A percentile compares a stretch with the other conserved stretches of the same genome.
These are phyloP conservation scores for Adelges cooleyi DNA, from an alignment of 1,140 invertebrate genomes.

Conservation along the genomic window DNA sequence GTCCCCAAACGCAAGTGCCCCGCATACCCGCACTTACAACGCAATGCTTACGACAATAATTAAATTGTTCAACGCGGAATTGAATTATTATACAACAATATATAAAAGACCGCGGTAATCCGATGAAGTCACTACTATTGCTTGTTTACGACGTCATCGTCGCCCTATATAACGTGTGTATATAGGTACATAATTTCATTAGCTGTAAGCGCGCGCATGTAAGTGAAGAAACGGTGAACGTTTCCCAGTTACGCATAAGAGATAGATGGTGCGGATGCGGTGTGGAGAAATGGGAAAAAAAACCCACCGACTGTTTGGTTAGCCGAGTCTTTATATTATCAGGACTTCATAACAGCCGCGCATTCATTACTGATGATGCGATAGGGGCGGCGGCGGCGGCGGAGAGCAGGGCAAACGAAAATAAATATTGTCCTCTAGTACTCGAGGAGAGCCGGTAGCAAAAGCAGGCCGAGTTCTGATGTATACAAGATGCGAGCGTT, in stretches of 20 bases:
- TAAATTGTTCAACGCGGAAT: background rate
- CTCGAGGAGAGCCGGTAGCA: constrained; percentile 9
- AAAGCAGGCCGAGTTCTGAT: background rate
- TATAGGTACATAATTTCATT: constrained; percentile 2
- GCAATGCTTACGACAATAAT: no score
- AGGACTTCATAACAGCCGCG: background rate
- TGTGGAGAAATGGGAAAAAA: background rate
- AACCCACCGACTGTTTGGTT: constrained; percentile 6
- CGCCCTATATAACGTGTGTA: background rate
- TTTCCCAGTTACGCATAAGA: no score
- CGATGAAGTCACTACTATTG: constrained; percentile 1
- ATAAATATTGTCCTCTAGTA: constrained; percentile 15
- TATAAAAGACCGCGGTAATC: background rate
- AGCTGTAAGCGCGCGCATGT: background rate
- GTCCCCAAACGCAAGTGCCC: no score
- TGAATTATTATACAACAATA: background rate
- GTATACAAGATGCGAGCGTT: constrained; percentile 4
- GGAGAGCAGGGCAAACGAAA: background rate
- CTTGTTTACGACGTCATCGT: background rate
- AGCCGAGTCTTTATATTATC: constrained; percentile 9
- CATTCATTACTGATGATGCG: background rate
- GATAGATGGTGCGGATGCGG: no score
- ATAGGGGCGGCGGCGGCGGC: background rate
- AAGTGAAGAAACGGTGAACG: no score
- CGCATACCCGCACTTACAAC: no score